Conservation (phyloP, 2,113 vertebrate species). For the Barbus barbus region DNA sequence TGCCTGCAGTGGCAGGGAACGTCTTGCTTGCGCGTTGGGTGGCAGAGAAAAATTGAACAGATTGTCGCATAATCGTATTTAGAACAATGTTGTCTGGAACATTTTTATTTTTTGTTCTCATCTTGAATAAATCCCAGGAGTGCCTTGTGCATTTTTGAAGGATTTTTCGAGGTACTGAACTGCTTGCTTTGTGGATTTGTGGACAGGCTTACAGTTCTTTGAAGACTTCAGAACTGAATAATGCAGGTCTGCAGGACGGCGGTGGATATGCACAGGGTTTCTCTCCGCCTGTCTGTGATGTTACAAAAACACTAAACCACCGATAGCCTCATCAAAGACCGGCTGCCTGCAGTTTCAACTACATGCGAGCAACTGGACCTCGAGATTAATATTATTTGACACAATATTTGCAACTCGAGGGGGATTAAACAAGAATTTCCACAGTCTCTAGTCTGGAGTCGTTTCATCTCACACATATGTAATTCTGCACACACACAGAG, state of each 20-base stretch:
- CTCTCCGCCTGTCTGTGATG: constrained; percentile 20
- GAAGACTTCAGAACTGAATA: constrained; percentile 41
- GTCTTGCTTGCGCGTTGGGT: neutral
- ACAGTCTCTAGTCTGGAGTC: neutral
- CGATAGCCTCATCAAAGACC: constrained; percentile 14
- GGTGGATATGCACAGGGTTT: constrained; percentile 23
- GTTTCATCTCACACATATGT: constrained; percentile 20
- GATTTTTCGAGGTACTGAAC: neutral
- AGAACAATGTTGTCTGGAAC: neutral
- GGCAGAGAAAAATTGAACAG: neutral
- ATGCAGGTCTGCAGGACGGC: constrained; percentile 17
- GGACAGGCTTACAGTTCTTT: constrained; percentile 22
- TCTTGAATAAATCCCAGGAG: constrained; percentile 2
- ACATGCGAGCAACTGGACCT: neutral
- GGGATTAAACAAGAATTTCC: constrained; percentile 19
- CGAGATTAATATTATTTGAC: constrained; percentile 30
- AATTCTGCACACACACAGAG: too few relatives aligned
- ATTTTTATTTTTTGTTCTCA: neutral
- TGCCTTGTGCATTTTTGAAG: neutral
- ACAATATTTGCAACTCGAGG: constrained; percentile 23
- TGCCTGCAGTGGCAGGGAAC: neutral
- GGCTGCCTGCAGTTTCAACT: neutral
- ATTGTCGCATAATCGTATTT: constrained; percentile 5
- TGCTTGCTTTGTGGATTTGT: constrained; percentile 24
- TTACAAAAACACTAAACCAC: constrained; percentile 27